Evolutionary conservation across 2,113 vertebrate genomes (phyloP), one percentile per base, ranked within the genome.

Genomic region (Opisthocomus hoazin): DNA sequence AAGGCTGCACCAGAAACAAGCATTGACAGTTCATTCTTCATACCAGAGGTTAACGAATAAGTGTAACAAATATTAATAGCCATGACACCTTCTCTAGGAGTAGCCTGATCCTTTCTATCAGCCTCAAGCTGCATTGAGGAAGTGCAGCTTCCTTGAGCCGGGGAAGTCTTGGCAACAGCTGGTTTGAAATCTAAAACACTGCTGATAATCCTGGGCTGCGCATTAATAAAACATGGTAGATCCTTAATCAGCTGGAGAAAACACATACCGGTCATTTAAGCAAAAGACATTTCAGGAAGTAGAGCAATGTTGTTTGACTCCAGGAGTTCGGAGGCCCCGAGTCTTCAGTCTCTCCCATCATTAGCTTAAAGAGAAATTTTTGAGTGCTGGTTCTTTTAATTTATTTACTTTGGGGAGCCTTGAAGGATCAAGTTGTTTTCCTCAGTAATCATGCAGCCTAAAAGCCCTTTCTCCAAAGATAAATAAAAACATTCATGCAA

Each of bases 201-300:
- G 81, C 92, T 94, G 91, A 79, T 94, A 92, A 87, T 87, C 84
- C 37, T 0, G 3, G 57, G 73, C 61, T 92, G 65, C 37, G 80
- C 84, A 93, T 93, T 94, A 96, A 93, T 96, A 96, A 92, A 96
- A 96, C 80, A 92, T 78, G 48, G 51, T 71, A 84, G 88, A 79
- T 66, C 65, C 65, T 71, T 92, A 82, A 95, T 90, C 77, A 93
- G 37, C 60, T 79, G 48, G 20, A 91, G 84, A 89, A 90, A 95
- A 80, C 57, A 73, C 57, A 69, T 12, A 5, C 54, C 70, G 39
- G 70, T 93, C 73, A 45, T 93, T 61, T 84, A 91, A 84, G 77
- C 48, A 92, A 87, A 89, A 78, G 73, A 27, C 39, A 45, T 92
- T 84, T 93, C 61, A 93, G 80, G 85, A 94, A 89, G 84, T 10